Conservation (phyloP, 2,113 vertebrate species). For the Microcebus murinus region DNA sequence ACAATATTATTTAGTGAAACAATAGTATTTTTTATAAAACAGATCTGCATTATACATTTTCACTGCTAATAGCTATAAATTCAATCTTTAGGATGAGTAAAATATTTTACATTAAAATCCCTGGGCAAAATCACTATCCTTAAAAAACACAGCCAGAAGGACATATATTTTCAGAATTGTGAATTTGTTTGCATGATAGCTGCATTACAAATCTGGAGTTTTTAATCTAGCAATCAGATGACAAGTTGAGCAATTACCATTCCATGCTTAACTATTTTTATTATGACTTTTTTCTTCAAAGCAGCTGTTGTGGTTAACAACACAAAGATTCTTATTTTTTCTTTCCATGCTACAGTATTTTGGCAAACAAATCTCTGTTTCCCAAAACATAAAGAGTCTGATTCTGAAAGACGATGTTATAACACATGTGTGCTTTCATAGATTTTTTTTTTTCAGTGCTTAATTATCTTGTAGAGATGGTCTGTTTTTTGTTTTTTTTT, state of each 20-base stretch:
- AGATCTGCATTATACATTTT: neutral
- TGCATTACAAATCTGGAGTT: slow-evolving; percentile 65
- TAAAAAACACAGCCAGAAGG: slow-evolving; percentile 23
- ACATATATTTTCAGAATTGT: slow-evolving; percentile 65
- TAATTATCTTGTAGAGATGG: slow-evolving; percentile 42
- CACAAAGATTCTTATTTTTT: slow-evolving; percentile 65
- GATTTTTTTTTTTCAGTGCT: neutral
- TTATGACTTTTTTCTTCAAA: slow-evolving; percentile 54
- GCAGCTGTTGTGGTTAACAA: slow-evolving; percentile 73
- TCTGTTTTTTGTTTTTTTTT: no score
- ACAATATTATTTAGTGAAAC: neutral
- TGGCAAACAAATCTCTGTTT: slow-evolving; percentile 72
- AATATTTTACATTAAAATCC: neutral
- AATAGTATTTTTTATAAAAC: slow-evolving; percentile 4
- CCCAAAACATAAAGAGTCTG: slow-evolving; percentile 57
- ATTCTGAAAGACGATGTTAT: slow-evolving; percentile 51
- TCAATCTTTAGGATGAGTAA: slow-evolving; percentile 40
- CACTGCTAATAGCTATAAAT: neutral
- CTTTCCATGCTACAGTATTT: slow-evolving; percentile 49
- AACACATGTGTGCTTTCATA: slow-evolving; percentile 13
- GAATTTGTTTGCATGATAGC: slow-evolving; percentile 63
- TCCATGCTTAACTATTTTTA: slow-evolving; percentile 65
- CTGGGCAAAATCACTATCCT: slow-evolving; percentile 6
- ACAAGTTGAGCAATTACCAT: slow-evolving; percentile 69
- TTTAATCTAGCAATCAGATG: slow-evolving; percentile 74